Evolutionary conservation across 2,888 invertebrate species (phyloP).

Genomic region (Leptinotarsa tumamoca): DNA sequence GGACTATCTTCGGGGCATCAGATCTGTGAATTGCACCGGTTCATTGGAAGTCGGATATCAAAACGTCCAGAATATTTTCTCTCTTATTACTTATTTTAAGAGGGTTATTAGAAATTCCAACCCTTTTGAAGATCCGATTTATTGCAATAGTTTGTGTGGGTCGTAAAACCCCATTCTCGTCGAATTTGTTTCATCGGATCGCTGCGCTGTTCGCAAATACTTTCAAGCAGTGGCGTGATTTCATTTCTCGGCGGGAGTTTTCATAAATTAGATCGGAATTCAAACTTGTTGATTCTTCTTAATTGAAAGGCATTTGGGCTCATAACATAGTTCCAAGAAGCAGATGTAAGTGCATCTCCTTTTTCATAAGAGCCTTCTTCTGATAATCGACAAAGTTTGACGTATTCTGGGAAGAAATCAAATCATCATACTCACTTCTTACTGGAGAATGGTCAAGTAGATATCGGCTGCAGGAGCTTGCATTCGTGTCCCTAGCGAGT

Average conservation of each 20-base stretch:
- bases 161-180: constrained; percentile 49
- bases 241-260: not conserved
- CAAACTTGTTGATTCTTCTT: too few species aligned
- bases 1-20: not conserved
- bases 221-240: constrained; percentile 18
- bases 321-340: too few species aligned
- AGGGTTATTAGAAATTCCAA: constrained; percentile 63
- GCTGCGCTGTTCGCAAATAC: constrained; percentile 47
- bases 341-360: too few species aligned
- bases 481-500: too few species aligned
- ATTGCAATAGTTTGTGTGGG: constrained; percentile 61
- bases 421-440: too few species aligned
- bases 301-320: too few species aligned
- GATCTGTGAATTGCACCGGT: not conserved
- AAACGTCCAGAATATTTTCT: constrained; percentile 49
- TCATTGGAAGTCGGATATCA: constrained; percentile 37
- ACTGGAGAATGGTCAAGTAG: too few species aligned
- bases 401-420: too few species aligned
- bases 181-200: constrained; percentile 57
- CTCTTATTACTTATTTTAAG: constrained; percentile 61
- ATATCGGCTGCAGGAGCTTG: too few species aligned
- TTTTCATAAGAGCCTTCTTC: too few species aligned
- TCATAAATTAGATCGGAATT: too few species aligned
- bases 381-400: too few species aligned
- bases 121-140: constrained; percentile 60